Percentiles rank a stretch among this genome's conserved stretches.
Conservation (phyloP, 2,113 vertebrate genomes). For the Trichomycterus rosablanca region DNA sequence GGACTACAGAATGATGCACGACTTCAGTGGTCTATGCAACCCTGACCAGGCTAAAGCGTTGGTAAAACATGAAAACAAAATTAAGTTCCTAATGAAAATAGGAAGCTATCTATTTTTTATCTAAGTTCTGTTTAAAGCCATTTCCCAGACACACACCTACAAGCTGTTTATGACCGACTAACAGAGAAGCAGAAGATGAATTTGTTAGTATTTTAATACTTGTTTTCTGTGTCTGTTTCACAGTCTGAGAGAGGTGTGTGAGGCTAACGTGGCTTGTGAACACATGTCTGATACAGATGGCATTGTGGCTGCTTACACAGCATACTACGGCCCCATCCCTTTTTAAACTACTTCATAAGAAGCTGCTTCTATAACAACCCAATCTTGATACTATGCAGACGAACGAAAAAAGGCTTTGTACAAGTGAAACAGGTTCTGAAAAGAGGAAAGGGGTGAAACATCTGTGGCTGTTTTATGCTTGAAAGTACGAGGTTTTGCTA, state of each 20-base stretch:
- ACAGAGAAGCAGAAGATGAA: no score
- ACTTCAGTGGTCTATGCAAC: no score
- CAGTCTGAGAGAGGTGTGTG: slow-evolving; percentile 76
- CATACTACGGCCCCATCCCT: slow-evolving; percentile 70
- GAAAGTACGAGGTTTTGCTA: no score
- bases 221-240: slow-evolving; percentile 4
- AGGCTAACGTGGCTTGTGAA: slow-evolving; percentile 70
- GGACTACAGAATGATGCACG: no score
- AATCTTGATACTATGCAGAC: slow-evolving; percentile 24
- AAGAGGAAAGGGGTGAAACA: slow-evolving; percentile 10
- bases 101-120: no score
- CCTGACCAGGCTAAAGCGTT: no score
- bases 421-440: slow-evolving; percentile 13
- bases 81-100: no score
- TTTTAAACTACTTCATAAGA: slow-evolving; percentile 51
- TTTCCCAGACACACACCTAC: no score
- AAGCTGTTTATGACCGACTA: no score
- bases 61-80: no score
- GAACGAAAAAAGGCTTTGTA: slow-evolving; percentile 12
- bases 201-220: no score
- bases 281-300: slow-evolving; percentile 73
- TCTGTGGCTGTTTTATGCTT: not conserved
- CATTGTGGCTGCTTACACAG: slow-evolving; percentile 71
- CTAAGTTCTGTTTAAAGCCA: no score
- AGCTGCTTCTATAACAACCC: slow-evolving; percentile 13